These are phyloP conservation scores for Gymnobelideus leadbeateri DNA, from an alignment of 2,113 vertebrate species.

Conservation along the genomic window DNA sequence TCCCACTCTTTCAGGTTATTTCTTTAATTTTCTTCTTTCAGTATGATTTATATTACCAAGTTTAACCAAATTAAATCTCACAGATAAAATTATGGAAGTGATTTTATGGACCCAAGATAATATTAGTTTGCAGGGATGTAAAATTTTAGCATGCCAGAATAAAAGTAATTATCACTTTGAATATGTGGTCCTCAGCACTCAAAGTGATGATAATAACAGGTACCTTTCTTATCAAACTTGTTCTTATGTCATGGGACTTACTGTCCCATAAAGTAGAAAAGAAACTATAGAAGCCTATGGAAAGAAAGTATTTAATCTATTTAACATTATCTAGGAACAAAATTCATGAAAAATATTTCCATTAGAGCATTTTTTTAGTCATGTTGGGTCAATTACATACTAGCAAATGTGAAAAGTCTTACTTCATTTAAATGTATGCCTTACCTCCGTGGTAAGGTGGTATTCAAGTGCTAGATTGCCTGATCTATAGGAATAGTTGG, in stretches of 20 bases:
- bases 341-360: not conserved
- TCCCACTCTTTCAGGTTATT: not conserved
- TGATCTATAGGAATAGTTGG: not conserved
- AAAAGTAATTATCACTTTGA: not conserved
- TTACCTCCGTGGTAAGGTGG: not conserved
- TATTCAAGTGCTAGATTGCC: not conserved
- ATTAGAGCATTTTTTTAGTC: not conserved
- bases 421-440: not conserved
- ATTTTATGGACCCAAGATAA: not conserved
- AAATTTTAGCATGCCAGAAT: not conserved
- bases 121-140: not conserved
- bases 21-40: not conserved
- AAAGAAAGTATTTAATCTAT: not conserved
- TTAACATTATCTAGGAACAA: not conserved
- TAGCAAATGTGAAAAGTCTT: not conserved
- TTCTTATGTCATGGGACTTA: not conserved
- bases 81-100: not conserved
- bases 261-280: not conserved
- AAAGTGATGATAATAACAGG: not conserved
- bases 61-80: not conserved
- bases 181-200: not conserved
- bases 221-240: not conserved
- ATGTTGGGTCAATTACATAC: not conserved
- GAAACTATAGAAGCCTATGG: not conserved
- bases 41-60: not conserved